A percentile compares a stretch with the other conserved stretches of the same genome.
Conservation (phyloP, 2,888 invertebrate species). For the Thecophora atra region DNA sequence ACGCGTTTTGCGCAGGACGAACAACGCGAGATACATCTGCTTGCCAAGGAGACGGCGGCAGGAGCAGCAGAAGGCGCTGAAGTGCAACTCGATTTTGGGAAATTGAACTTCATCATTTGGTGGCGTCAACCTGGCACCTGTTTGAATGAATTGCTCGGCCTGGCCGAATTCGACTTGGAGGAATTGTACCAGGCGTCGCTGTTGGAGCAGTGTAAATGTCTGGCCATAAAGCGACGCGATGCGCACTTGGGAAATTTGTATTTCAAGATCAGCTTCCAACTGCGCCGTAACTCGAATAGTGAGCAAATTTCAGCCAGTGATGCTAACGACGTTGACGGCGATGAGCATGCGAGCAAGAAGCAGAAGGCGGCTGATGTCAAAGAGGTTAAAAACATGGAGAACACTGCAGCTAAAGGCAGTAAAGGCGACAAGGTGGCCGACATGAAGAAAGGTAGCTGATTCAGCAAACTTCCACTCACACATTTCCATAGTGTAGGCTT, state of each 20-base stretch:
- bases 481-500: background rate
- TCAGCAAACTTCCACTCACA: background rate
- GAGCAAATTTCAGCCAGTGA: conserved; percentile 33
- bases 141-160: conserved; percentile 59
- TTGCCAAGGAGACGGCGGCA: conserved; percentile 14
- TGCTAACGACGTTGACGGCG: conserved; percentile 38
- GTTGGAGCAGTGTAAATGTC: conserved; percentile 60
- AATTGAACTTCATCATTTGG: conserved; percentile 58
- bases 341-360: conserved; percentile 13
- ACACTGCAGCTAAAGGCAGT: conserved; percentile 13
- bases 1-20: conserved; percentile 59
- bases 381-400: conserved; percentile 33
- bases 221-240: conserved; percentile 55
- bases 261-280: conserved; percentile 55
- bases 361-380: conserved; percentile 14
- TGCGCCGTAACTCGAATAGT: conserved; percentile 23
- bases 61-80: conserved; percentile 25
- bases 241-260: conserved; percentile 56
- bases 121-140: conserved; percentile 63
- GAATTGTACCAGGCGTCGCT: conserved; percentile 57
- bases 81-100: conserved; percentile 46
- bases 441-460: conserved; percentile 34
- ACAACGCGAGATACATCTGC: conserved; percentile 51
- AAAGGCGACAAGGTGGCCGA: conserved; percentile 19
- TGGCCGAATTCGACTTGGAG: conserved; percentile 53